Base-by-base conservation (phyloP, 2,113 vertebrate species). In the Cryptomyrus ogoouensis region DNA sequence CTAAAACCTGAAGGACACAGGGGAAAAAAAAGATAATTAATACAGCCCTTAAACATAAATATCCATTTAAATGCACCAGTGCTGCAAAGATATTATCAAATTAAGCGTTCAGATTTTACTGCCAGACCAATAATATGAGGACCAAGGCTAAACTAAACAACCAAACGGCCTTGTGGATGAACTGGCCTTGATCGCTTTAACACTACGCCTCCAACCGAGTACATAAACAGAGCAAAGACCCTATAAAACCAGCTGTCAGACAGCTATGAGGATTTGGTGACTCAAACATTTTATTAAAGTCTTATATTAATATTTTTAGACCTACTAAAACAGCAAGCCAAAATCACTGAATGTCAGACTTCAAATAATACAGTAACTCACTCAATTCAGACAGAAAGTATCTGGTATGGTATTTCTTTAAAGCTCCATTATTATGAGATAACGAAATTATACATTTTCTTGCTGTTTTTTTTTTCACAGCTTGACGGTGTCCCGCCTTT, bases 1-100 rank as follows among this genome's bases (percentile, higher is more conserved):
- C 90, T 91, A 92, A 83, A 91, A 93, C 95, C 95, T 96, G 93
- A 90, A 94, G 94, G 92, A 94, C 90, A 95, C 6, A 89, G 53
- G 46, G 56, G 5, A 31, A 31, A 70, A 47, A 90, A 50, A 90
- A 84, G 89, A 89, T 35, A n/a, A 91, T 95, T 88, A 94, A 77
- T 93, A 90, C 91, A 89, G n/a, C 87, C 74, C 74, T 83, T 42
- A 88, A 85, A 91, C n/a, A 89, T 90, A 49, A 52, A 89, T 8
- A 87, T 89, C 35, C n/a, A 80, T 42, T 84, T 88, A 84, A 35
- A 91, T 86, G 88, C 83, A 90, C 52, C 91, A 92, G 46, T 49
- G 91, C 89, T n/a, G 35, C 27, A 35, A 87, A 39, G n/a, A 90
- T 91, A 94, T 91, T 88, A 90, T 90, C 93, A 89, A 88, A 88